A percentile compares a stretch with the other conserved stretches of the same genome.
These are phyloP conservation scores for Pseudorasbora parva DNA, from an alignment of 2,113 vertebrate species.

Conservation along the genomic window DNA sequence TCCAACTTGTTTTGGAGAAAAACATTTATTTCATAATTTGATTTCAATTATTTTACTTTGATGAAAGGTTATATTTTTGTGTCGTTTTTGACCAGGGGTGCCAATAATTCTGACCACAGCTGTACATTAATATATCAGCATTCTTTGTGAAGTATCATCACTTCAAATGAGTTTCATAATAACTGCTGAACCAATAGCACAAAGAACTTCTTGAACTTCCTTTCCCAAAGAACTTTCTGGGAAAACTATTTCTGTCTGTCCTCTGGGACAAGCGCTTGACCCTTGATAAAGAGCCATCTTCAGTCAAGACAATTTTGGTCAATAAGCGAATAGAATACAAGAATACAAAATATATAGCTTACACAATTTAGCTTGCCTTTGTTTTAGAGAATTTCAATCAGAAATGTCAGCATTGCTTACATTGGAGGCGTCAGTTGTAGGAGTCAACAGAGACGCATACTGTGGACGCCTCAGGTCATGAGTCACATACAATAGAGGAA, in stretches of 20 bases:
- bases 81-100: too few relatives aligned
- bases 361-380: conserved; percentile 7
- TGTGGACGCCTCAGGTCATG: conserved; percentile 10
- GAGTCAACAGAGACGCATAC: conserved; percentile 54
- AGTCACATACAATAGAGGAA: conserved; percentile 5
- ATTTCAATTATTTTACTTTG: too few relatives aligned
- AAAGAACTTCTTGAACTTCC: conserved; percentile 43
- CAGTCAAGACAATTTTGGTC: conserved; percentile 19
- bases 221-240: conserved; percentile 34
- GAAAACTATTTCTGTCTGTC: conserved; percentile 51
- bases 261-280: conserved; percentile 30
- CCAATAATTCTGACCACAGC: too few relatives aligned
- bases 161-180: background rate
- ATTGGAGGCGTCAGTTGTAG: conserved; percentile 46
- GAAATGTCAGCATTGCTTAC: conserved; percentile 56
- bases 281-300: conserved; percentile 30
- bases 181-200: background rate
- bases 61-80: too few relatives aligned
- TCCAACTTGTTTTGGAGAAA: too few relatives aligned
- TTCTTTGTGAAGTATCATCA: background rate
- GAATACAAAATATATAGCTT: conserved; percentile 4
- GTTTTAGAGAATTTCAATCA: conserved; percentile 35
- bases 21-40: too few relatives aligned
- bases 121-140: background rate
- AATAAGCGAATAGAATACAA: background rate